Evolutionary conservation across 2,888 invertebrate genomes (phyloP).

Genomic region (Junonia oenone): DNA sequence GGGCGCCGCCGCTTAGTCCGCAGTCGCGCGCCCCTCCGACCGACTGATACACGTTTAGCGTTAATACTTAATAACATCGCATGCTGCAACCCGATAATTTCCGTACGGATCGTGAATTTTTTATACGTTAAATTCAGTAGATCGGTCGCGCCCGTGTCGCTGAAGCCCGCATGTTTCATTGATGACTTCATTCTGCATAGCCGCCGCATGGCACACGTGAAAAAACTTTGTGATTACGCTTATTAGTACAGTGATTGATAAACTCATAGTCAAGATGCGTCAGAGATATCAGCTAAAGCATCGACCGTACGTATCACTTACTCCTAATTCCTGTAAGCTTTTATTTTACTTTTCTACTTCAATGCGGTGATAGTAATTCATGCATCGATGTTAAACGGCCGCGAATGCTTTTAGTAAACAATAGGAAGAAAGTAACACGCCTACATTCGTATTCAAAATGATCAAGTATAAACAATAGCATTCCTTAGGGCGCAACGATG

Average conservation of each 20-base stretch:
- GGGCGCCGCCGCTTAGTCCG: constrained; percentile 42
- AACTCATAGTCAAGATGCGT: constrained; percentile 50
- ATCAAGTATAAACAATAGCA: constrained; percentile 55
- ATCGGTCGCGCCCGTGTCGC: constrained; percentile 3
- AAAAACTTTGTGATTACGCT: constrained; percentile 15
- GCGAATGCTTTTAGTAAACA: constrained; percentile 49
- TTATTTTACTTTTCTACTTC: not conserved
- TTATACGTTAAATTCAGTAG: constrained; percentile 10
- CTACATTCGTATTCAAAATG: constrained; percentile 32
- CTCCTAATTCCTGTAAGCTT: constrained; percentile 1
- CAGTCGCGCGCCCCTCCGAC: constrained; percentile 74
- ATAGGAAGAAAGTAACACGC: constrained; percentile 54
- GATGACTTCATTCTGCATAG: constrained; percentile 10
- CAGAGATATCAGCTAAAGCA: constrained; percentile 75
- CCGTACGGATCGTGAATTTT: constrained; percentile 24
- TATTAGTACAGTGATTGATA: constrained; percentile 19
- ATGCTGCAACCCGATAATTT: constrained; percentile 59
- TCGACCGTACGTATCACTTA: constrained; percentile 64
- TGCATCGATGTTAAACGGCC: constrained; percentile 29
- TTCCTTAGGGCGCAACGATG: constrained; percentile 44
- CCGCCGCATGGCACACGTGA: constrained; percentile 18
- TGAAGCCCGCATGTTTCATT: constrained; percentile 5
- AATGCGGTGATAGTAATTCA: not conserved
- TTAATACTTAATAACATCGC: constrained; percentile 69
- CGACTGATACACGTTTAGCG: constrained; percentile 69